These are phyloP conservation scores for Caenorhabditis remanei DNA, from an alignment of 1,140 invertebrate species.

Conservation along the genomic window DNA sequence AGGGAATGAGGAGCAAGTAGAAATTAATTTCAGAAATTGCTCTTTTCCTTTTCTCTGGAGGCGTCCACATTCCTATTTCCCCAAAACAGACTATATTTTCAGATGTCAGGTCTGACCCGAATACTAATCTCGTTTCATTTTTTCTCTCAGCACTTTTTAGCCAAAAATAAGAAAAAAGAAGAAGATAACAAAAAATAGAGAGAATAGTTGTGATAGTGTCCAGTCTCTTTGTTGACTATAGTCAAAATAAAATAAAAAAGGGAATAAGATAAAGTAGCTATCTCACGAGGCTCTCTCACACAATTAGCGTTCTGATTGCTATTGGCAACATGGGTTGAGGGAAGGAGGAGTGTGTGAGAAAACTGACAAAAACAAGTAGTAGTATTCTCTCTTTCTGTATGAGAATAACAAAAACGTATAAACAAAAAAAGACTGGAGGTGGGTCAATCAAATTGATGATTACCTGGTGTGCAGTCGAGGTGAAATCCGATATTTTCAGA, in stretches of 20 bases:
- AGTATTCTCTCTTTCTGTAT: not conserved
- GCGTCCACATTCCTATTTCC: not conserved
- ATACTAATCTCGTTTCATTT: constrained; percentile 43
- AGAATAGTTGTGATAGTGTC: not conserved
- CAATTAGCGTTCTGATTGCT: constrained; percentile 41
- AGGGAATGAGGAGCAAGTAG: not conserved
- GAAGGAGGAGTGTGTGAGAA: not conserved
- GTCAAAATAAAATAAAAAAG: not conserved
- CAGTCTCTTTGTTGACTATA: not conserved
- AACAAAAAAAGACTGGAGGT: not conserved
- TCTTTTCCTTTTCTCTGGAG: not conserved
- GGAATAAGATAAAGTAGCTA: not conserved
- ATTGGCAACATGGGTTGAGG: constrained; percentile 13
- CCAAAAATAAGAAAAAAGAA: not conserved
- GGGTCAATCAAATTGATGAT: constrained; percentile 51
- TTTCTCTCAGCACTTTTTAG: constrained; percentile 21
- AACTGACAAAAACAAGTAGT: constrained; percentile 25
- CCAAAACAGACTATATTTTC: constrained; percentile 16
- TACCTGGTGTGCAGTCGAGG: constrained; percentile 47
- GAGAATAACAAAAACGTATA: not conserved
- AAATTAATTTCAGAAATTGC: constrained; percentile 37
- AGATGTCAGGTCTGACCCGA: constrained; percentile 22
- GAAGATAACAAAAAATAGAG: not conserved
- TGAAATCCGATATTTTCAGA: constrained; percentile 44
- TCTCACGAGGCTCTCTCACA: not conserved